phyloP scores from a whole-genome alignment of 2,797 vertebrate genomes.

The Zenarchopterus dispar region DNA sequence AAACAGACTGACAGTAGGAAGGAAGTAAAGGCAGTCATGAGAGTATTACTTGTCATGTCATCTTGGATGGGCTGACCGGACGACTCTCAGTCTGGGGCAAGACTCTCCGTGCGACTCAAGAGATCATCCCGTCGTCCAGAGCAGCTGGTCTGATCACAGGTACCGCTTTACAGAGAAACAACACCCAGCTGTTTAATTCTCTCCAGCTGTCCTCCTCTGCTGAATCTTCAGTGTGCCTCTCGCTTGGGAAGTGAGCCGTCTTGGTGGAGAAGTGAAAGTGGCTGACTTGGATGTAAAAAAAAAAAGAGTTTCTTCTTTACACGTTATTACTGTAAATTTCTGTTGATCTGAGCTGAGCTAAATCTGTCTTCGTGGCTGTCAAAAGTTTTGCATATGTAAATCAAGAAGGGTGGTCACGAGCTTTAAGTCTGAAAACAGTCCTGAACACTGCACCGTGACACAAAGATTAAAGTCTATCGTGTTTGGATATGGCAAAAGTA shows the following conservation, averaged over 20 bases:
- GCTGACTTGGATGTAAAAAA: constrained; percentile 53
- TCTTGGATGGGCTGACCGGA: constrained; percentile 29
- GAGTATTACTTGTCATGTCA: constrained; percentile 65
- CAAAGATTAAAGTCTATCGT: no score
- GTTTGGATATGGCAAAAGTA: no score
- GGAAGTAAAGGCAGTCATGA: constrained; percentile 61
- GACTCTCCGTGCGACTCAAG: constrained; percentile 2
- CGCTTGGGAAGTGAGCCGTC: constrained; percentile 59
- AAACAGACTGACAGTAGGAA: constrained; percentile 50
- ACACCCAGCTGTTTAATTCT: constrained; percentile 25
- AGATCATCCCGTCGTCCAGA: constrained; percentile 9
- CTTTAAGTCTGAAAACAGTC: background rate
- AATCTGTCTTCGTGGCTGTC: background rate
- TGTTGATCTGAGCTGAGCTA: background rate
- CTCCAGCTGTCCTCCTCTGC: constrained; percentile 15
- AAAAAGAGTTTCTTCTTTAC: constrained; percentile 34
- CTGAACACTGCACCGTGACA: no score
- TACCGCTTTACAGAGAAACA: constrained; percentile 24
- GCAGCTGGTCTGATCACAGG: constrained; percentile 24
- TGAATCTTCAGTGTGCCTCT: constrained; percentile 21
- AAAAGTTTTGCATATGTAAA: constrained; percentile 22
- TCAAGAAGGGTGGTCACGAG: background rate
- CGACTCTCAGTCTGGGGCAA: constrained; percentile 19
- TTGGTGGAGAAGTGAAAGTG: constrained; percentile 77
- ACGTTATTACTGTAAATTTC: constrained; percentile 31